A percentile compares a stretch with the other conserved stretches of the same genome.
Conservation (phyloP, 2,113 vertebrate genomes). For the Eurystomus gularis region DNA sequence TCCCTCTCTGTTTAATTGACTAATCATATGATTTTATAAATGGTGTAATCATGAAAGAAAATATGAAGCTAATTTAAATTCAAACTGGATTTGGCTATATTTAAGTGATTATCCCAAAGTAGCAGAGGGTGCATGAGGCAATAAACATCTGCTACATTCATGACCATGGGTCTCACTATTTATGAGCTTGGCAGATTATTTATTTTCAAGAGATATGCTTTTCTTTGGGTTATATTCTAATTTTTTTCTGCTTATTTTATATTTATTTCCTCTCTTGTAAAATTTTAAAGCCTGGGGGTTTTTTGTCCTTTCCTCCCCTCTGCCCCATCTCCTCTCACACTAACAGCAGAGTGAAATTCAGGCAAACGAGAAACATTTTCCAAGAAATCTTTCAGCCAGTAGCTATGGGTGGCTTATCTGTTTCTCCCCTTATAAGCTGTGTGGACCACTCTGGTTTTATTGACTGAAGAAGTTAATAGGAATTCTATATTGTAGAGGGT, state of each 20-base stretch:
- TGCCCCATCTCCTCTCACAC: background rate
- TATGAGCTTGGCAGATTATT: slow-evolving; percentile 71
- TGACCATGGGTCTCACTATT: slow-evolving; percentile 73
- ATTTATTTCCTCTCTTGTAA: background rate
- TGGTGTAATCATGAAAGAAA: slow-evolving; percentile 76
- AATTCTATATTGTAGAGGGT: background rate
- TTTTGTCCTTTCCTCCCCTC: background rate
- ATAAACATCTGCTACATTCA: slow-evolving; percentile 75
- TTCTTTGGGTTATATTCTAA: slow-evolving; percentile 20
- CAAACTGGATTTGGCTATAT: slow-evolving; percentile 72
- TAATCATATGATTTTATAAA: slow-evolving; percentile 76
- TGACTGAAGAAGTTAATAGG: background rate
- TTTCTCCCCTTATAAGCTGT: background rate
- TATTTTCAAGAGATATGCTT: slow-evolving; percentile 72
- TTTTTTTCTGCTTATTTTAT: slow-evolving; percentile 7
- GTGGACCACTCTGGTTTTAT: background rate
- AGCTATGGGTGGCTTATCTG: background rate
- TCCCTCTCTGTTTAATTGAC: slow-evolving; percentile 66
- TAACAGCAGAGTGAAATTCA: slow-evolving; percentile 9
- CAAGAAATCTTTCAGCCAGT: background rate
- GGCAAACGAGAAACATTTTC: slow-evolving; percentile 17
- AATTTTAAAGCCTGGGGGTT: background rate
- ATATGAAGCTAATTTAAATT: slow-evolving; percentile 80
- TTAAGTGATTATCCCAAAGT: slow-evolving; percentile 78
- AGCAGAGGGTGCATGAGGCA: slow-evolving; percentile 70